These are phyloP conservation scores for Meloe dianella DNA, from an alignment of 2,888 invertebrate genomes.

Conservation along the genomic window DNA sequence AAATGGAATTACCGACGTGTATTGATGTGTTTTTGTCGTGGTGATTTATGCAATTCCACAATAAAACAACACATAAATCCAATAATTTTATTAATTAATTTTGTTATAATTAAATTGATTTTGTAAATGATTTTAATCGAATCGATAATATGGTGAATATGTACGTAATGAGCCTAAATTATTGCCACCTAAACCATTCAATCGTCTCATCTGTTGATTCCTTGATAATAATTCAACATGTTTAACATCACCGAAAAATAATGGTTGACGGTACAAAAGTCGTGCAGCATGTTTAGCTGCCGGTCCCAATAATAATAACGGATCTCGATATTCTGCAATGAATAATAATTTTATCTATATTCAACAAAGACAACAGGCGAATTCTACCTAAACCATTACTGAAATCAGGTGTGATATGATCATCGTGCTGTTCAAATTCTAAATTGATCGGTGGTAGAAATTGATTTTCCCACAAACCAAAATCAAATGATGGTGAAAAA, in stretches of 20 bases:
- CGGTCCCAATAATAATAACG: constrained; percentile 66
- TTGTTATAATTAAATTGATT: constrained; percentile 13
- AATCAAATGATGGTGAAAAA: background rate
- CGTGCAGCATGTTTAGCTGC: constrained; percentile 65
- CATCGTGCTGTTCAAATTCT: constrained; percentile 53
- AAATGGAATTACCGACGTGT: constrained; percentile 82
- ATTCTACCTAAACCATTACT: constrained; percentile 56
- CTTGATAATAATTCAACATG: constrained; percentile 67
- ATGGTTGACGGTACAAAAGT: constrained; percentile 63
- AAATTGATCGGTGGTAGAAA: constrained; percentile 47
- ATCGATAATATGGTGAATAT: constrained; percentile 63
- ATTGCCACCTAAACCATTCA: constrained; percentile 67
- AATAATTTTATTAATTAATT: constrained; percentile 26
- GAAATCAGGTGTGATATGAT: constrained; percentile 57
- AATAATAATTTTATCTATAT: constrained; percentile 5
- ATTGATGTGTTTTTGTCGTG: constrained; percentile 89
- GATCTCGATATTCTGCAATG: constrained; percentile 62
- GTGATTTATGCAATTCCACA: constrained; percentile 80
- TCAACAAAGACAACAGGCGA: background rate
- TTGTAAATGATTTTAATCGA: constrained; percentile 23
- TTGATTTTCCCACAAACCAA: constrained; percentile 18
- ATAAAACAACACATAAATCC: constrained; percentile 31
- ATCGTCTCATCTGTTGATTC: constrained; percentile 66
- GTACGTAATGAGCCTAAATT: constrained; percentile 68
- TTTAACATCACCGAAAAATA: constrained; percentile 71